Conservation (phyloP, 2,888 invertebrate species). For the Charanyca ferruginea region DNA sequence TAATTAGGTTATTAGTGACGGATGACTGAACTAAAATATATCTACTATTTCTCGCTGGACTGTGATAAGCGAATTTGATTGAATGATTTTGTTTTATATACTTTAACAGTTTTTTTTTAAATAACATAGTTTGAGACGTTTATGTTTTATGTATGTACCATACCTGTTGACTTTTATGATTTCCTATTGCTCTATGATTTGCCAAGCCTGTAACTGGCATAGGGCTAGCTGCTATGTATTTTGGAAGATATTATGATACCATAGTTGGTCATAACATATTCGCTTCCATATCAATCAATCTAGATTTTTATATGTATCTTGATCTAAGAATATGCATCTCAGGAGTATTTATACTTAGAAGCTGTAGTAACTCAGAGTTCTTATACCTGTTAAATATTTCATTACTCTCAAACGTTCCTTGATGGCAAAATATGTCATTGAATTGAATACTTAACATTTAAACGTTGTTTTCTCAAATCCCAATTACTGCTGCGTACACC, state of each 20-base stretch:
- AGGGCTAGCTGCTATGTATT: not conserved
- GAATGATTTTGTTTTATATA: no score
- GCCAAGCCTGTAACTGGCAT: not conserved
- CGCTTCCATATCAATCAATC: conserved; percentile 26
- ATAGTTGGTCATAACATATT: not conserved
- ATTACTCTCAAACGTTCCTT: conserved; percentile 18
- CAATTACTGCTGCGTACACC: conserved; percentile 39
- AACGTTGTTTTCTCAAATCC: conserved; percentile 33
- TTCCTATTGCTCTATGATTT: not conserved
- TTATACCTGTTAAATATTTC: not conserved
- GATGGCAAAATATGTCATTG: conserved; percentile 41
- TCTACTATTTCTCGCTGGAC: no score
- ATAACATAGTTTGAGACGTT: no score
- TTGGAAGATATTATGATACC: not conserved
- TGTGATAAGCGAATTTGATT: no score
- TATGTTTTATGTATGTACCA: no score
- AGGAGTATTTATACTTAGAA: not conserved
- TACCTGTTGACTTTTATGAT: no score
- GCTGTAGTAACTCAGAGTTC: conserved; percentile 1
- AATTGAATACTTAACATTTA: conserved; percentile 43
- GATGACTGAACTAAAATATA: conserved; percentile 2
- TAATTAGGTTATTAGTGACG: not conserved
- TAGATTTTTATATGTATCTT: not conserved
- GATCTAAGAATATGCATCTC: not conserved
- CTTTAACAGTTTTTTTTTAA: no score